Percentiles rank a stretch among this genome's conserved stretches.
Conservation (phyloP, 2,113 vertebrate species). For the Pomatorhinus ruficollis region DNA sequence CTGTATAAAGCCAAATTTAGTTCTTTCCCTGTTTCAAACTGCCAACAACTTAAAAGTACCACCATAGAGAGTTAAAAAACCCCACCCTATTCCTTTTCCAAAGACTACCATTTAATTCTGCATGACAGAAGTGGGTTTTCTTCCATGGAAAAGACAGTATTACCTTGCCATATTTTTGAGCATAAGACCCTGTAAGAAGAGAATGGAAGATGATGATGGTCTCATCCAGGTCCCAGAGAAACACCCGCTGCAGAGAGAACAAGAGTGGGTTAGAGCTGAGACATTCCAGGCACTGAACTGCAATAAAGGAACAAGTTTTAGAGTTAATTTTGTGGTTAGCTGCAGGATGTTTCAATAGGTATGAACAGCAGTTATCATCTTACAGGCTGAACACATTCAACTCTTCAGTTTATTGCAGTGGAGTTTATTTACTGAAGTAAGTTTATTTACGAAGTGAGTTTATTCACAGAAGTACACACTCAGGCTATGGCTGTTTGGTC, state of each 20-base stretch:
- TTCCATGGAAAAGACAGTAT: not conserved
- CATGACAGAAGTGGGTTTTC: not conserved
- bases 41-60: not conserved
- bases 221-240: constrained; percentile 98
- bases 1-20: not conserved
- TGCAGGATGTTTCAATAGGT: not conserved
- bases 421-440: not conserved
- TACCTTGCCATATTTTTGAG: constrained; percentile 98
- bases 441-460: too few species aligned
- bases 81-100: not conserved
- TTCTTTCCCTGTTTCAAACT: not conserved
- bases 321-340: not conserved
- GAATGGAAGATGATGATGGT: constrained; percentile 99
- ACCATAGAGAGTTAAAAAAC: not conserved
- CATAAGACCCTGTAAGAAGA: constrained; percentile 94
- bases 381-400: not conserved
- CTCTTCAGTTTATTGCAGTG: not conserved
- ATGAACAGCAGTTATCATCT: not conserved
- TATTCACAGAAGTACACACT: not conserved
- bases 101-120: not conserved
- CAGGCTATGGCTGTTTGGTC: not conserved
- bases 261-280: constrained; percentile 9
- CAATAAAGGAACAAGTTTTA: not conserved
- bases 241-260: constrained; percentile 82
- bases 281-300: not conserved